Conservation (phyloP, 1,140 invertebrate species). For the Ips nitidus region DNA sequence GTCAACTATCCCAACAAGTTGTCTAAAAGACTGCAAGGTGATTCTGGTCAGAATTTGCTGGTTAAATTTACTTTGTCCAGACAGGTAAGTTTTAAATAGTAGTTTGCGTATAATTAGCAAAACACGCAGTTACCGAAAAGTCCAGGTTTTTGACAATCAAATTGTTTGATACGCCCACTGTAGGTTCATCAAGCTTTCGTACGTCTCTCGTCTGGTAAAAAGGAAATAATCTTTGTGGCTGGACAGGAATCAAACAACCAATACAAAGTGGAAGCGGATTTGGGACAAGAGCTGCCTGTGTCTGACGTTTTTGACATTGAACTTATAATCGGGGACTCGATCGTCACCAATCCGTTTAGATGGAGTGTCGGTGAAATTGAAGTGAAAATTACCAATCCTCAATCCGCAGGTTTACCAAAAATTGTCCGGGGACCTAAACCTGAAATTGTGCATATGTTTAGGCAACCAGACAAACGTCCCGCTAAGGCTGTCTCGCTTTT, state of each 20-base stretch:
- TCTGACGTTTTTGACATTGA: slow-evolving; percentile 83
- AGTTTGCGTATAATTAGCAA: background rate
- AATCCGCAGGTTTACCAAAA: slow-evolving; percentile 49
- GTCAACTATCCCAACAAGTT: slow-evolving; percentile 74
- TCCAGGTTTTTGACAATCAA: background rate
- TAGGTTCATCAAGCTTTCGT: slow-evolving; percentile 90
- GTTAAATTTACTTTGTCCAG: slow-evolving; percentile 81
- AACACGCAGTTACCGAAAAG: background rate
- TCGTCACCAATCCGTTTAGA: slow-evolving; percentile 84
- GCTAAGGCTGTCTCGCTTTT: slow-evolving; percentile 83
- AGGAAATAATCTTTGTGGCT: slow-evolving; percentile 91
- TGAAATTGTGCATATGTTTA: slow-evolving; percentile 92
- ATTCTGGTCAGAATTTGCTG: slow-evolving; percentile 86
- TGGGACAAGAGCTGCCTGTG: slow-evolving; percentile 76
- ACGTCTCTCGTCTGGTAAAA: slow-evolving; percentile 67
- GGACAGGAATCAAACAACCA: slow-evolving; percentile 79
- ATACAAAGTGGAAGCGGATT: slow-evolving; percentile 87
- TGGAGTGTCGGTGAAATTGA: slow-evolving; percentile 81
- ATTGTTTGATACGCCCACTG: background rate
- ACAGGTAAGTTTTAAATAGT: slow-evolving; percentile 49
- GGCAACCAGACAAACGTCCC: slow-evolving; percentile 88
- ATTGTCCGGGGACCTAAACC: slow-evolving; percentile 64
- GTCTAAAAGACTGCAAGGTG: slow-evolving; percentile 69
- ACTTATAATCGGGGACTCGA: slow-evolving; percentile 87
- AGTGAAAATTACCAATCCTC: slow-evolving; percentile 67